Base-by-base conservation (phyloP, 2,888 invertebrate species). In the Drosophila bunnanda region DNA sequence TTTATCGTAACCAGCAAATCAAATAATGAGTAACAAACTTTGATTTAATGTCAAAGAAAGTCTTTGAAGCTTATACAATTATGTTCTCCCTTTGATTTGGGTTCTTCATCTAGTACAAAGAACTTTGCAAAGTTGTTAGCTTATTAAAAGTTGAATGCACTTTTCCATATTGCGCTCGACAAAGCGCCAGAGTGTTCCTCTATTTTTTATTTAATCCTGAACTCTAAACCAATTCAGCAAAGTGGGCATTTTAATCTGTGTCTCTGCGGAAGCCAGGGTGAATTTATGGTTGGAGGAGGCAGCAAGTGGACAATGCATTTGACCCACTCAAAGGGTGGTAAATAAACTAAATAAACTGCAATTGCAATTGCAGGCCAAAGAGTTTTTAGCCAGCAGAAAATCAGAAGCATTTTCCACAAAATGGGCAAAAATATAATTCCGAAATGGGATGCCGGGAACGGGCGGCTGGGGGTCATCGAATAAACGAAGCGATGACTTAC, bases 291-390 rank as follows among this genome's bases (percentile, higher is more conserved):
- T 48, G 36, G 22, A 20, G 38, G 30, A 20, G 22, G 55, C 3
- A 5, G 7, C 17, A 34, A 74, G 58, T 56, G 65, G 48, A 82
- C 64, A 82, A 82, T 76, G 72, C 50, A 41, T 67, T 83, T 74
- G 81, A 78, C 69, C 71, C 69, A 66, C 79, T 66, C 54, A 79
- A 79, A 77, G 77, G 84, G 75, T 84, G 72, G 75, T 72, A 81
- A 89, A 84, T 84, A 84, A 89, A 89, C 89, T 89, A 84, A 89
- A 87, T 87, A 84, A 84, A 89, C 74, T 84, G 75, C 77, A 87
- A 89, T 87, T 74, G 89, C 85, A 74, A 89, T 87, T 74, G 88
- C 85, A 70, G 65, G 74, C 89, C 89, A 87, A 83, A 84, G 85
- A 81, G 79, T 76, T 83, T 87, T 84, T 77, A 89, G 87, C 77